phyloP scores from a whole-genome alignment of 1,140 invertebrate species.

The Bombyx mori region ASM3026992v2 NC_085128.1:16684001-16684500 shows the following conservation, averaged over 20 bases:
- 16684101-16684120: too few species aligned
- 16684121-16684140: too few species aligned
- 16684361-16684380: conserved; percentile 50
- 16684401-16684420: conserved; percentile 53
- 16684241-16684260: too few species aligned
- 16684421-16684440: conserved; percentile 63
- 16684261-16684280: too few species aligned
- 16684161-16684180: too few species aligned
- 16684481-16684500: conserved; percentile 53
- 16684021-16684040: conserved; percentile 3
- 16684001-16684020: conserved; percentile 53
- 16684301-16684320: background rate
- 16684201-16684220: too few species aligned
- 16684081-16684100: background rate
- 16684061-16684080: conserved; percentile 1
- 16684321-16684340: conserved; percentile 34
- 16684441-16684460: conserved; percentile 33
- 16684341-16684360: conserved; percentile 68
- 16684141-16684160: too few species aligned
- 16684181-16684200: too few species aligned
- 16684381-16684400: conserved; percentile 62
- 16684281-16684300: too few species aligned
- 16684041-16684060: background rate
- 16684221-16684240: too few species aligned
- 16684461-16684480: conserved; percentile 63